phyloP scores from a whole-genome alignment of 2,888 invertebrate species.

The Machimus atricapillus region DNA sequence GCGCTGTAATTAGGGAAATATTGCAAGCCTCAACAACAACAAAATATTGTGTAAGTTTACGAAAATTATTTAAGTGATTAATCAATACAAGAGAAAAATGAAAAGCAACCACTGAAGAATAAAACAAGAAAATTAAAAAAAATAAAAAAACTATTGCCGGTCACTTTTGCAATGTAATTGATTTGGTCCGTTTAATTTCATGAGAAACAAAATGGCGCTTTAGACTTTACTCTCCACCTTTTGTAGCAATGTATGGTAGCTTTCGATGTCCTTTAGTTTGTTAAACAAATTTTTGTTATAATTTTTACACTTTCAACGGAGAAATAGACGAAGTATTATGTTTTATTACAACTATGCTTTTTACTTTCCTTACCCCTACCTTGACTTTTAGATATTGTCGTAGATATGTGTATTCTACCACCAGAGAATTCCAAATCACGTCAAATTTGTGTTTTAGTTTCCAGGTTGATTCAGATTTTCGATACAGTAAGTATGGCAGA shows the following conservation, averaged over 20 bases:
- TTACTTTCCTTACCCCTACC: not conserved
- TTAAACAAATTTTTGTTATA: not conserved
- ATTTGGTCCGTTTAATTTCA: not conserved
- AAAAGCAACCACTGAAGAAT: not conserved
- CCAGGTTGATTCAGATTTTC: no score
- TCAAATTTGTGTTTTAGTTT: no score
- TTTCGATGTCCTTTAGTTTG: not conserved
- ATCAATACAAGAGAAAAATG: not conserved
- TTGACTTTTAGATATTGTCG: no score
- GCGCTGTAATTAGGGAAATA: not conserved
- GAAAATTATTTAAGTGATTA: constrained; percentile 11
- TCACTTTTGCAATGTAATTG: not conserved
- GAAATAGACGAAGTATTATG: constrained; percentile 7
- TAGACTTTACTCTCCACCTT: not conserved
- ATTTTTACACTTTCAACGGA: not conserved
- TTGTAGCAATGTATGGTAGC: not conserved
- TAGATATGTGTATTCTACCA: no score
- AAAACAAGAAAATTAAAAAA: not conserved
- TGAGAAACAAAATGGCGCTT: not conserved
- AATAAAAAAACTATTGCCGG: not conserved
- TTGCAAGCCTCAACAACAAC: not conserved
- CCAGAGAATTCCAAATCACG: no score
- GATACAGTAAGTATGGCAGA: no score
- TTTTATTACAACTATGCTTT: not conserved
- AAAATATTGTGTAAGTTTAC: constrained; percentile 17